Evolutionary conservation across 2,797 vertebrate species (phyloP).

Genomic region (Myotis vivesi): DNA sequence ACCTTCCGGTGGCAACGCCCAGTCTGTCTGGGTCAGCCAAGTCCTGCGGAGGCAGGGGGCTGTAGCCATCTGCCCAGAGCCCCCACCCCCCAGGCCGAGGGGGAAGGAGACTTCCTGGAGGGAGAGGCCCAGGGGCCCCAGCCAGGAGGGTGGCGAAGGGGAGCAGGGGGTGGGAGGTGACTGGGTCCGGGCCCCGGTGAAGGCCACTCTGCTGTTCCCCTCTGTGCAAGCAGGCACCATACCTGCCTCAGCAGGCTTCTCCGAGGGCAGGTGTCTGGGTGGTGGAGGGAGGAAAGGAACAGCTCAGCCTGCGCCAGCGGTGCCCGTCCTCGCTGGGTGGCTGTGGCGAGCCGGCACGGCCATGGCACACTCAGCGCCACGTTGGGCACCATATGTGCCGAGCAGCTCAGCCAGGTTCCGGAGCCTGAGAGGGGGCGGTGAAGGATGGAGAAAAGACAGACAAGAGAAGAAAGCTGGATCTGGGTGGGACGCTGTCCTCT

Average conservation of each 20-base stretch:
- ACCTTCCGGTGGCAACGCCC: background rate
- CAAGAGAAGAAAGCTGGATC: no score
- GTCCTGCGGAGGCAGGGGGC: background rate
- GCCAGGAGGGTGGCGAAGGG: no score
- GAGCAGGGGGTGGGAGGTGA: background rate
- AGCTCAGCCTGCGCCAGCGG: background rate
- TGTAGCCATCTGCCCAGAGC: background rate
- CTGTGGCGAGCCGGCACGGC: no score
- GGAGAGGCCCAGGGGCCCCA: background rate
- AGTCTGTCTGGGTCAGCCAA: background rate
- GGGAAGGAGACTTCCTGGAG: background rate
- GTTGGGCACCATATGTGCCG: no score
- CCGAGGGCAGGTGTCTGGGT: background rate
- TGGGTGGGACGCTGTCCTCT: no score
- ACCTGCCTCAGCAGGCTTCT: background rate
- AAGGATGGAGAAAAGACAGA: no score
- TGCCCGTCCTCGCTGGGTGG: background rate
- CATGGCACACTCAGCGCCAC: no score
- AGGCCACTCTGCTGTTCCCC: background rate
- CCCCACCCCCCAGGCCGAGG: background rate
- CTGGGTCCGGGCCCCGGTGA: background rate
- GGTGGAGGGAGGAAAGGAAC: background rate
- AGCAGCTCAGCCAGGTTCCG: no score
- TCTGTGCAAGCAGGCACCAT: background rate
- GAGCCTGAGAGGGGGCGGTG: no score